Conservation (phyloP, 2,888 invertebrate species). For the Agrochola circellaris region DNA sequence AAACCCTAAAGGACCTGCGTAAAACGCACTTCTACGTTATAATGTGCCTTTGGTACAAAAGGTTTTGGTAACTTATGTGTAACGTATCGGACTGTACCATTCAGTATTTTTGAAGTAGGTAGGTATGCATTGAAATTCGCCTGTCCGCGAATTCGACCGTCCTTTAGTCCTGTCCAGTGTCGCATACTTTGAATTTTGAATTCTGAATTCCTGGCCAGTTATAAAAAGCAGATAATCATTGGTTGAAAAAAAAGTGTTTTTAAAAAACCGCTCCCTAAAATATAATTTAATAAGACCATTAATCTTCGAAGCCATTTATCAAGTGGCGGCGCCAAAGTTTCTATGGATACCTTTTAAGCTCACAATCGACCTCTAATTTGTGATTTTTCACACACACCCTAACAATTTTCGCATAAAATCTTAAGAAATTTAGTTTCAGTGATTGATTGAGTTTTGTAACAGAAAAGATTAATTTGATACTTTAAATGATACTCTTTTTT, state of each 20-base stretch:
- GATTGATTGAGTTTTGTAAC: conserved; percentile 52
- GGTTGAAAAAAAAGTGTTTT: neutral
- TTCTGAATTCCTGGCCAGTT: neutral
- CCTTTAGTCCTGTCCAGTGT: conserved; percentile 24
- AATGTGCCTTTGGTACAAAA: conserved; percentile 60
- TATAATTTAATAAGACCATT: conserved; percentile 55
- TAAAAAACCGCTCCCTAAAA: conserved; percentile 44
- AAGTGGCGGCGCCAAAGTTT: conserved; percentile 75
- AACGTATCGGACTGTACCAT: conserved; percentile 61
- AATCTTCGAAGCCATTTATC: conserved; percentile 62
- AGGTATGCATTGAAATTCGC: conserved; percentile 33
- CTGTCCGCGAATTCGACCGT: conserved; percentile 17
- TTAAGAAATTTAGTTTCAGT: conserved; percentile 58
- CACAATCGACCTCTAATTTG: conserved; percentile 83
- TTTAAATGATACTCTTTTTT: neutral
- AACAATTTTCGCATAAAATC: conserved; percentile 48
- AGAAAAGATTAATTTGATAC: neutral
- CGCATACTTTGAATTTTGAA: conserved; percentile 1
- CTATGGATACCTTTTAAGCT: conserved; percentile 66
- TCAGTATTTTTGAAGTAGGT: conserved; percentile 61
- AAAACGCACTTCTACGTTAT: conserved; percentile 70
- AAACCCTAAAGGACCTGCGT: conserved; percentile 74
- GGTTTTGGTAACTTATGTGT: conserved; percentile 69
- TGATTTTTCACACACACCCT: conserved; percentile 88
- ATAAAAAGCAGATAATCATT: neutral